A percentile compares a stretch with the other conserved stretches of the same genome.
Evolutionary conservation across 2,797 vertebrate genomes (phyloP).

Genomic region (Acrossocheilus wenchowensis): DNA sequence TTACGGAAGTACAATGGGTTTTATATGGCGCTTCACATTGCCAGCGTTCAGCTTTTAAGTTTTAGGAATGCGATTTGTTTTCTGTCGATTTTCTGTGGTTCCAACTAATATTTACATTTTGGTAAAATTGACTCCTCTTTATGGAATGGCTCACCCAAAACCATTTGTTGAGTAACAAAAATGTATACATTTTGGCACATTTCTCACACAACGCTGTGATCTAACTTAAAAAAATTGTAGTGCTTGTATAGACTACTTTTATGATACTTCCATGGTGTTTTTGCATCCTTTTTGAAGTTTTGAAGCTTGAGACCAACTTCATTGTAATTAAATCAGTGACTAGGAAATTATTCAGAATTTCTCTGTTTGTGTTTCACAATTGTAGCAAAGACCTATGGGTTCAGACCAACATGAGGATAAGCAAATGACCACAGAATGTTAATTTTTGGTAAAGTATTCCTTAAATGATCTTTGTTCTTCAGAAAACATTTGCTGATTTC

Average conservation of each 20-base stretch:
- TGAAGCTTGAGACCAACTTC: not conserved
- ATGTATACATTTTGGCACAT: not conserved
- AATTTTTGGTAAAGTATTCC: not conserved
- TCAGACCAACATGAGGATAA: not conserved
- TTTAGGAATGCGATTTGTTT: not conserved
- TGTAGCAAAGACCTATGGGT: not conserved
- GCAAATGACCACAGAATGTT: not conserved
- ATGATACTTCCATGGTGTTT: not conserved
- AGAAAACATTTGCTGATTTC: conserved; percentile 6
- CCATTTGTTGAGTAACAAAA: not conserved
- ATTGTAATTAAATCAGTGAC: not conserved
- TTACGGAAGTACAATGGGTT: not conserved
- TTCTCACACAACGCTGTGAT: not conserved
- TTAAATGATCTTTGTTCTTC: not conserved
- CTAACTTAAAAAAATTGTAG: not conserved
- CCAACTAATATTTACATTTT: not conserved
- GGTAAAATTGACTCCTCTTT: not conserved
- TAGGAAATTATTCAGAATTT: not conserved
- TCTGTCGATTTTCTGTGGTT: conserved; percentile 7
- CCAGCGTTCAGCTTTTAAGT: not conserved
- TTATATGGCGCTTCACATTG: not conserved
- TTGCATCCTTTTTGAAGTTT: not conserved
- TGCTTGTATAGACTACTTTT: not conserved
- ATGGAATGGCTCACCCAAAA: not conserved
- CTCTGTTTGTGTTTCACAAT: not conserved